These are phyloP conservation scores for Epicauta chinensis DNA, from an alignment of 1,140 invertebrate genomes.

Conservation along the genomic window DNA sequence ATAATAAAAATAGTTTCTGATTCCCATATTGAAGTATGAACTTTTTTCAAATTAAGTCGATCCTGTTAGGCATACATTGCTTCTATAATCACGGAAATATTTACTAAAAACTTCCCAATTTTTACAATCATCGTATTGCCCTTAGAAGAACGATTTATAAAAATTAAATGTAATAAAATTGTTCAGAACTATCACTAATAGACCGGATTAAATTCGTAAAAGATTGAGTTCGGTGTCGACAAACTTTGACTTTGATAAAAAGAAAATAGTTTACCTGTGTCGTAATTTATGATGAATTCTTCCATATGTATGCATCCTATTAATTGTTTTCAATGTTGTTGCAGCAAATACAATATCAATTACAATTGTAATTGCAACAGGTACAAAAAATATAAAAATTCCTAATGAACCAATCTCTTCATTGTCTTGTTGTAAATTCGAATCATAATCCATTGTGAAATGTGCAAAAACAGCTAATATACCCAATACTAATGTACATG, in stretches of 20 bases:
- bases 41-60: no score
- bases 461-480: conserved; percentile 70
- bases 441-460: conserved; percentile 64
- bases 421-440: conserved; percentile 46
- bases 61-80: no score
- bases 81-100: no score
- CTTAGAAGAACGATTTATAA: no score
- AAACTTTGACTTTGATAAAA: background rate
- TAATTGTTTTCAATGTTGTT: conserved; percentile 71
- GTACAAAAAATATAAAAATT: conserved; percentile 71
- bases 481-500: conserved; percentile 61
- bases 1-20: no score
- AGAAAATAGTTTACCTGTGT: conserved; percentile 53
- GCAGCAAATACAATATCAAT: conserved; percentile 72
- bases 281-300: conserved; percentile 79
- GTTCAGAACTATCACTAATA: no score
- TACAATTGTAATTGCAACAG: conserved; percentile 68
- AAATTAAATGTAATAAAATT: no score
- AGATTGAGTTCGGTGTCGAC: background rate
- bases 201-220: no score
- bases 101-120: no score
- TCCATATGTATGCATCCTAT: conserved; percentile 71
- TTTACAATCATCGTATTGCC: no score
- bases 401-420: conserved; percentile 68
- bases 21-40: no score